These are phyloP conservation scores for Xerus rutilus DNA, from an alignment of 2,797 vertebrate species.

Conservation along the genomic window DNA sequence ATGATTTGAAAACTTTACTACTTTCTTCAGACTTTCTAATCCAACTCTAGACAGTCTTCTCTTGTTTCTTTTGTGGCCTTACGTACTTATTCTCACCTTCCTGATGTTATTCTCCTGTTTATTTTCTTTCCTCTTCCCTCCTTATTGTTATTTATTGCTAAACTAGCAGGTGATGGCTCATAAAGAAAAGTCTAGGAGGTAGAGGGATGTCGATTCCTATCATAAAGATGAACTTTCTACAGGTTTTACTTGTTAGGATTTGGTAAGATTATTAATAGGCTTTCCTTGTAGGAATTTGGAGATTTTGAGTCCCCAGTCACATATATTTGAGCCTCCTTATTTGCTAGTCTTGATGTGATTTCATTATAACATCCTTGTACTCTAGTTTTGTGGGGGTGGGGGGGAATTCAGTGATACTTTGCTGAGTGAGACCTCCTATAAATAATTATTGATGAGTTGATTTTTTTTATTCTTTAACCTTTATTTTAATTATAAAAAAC, in stretches of 20 bases:
- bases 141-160: background rate
- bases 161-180: background rate
- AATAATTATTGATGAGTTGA: conserved; percentile 45
- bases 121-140: background rate
- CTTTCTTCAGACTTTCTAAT: background rate
- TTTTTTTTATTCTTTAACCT: conserved; percentile 60
- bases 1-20: background rate
- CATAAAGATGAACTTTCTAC: conserved; percentile 20
- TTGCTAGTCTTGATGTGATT: conserved; percentile 8
- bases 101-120: background rate
- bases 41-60: background rate
- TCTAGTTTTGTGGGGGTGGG: background rate
- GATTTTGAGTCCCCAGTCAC: conserved; percentile 2
- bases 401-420: background rate
- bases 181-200: conserved; percentile 14
- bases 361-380: background rate
- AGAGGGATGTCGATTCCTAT: background rate
- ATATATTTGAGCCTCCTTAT: background rate
- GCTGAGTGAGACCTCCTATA: background rate
- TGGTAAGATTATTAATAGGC: background rate
- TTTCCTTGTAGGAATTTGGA: background rate
- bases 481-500: conserved; percentile 61
- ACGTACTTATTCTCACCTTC: background rate
- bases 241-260: conserved; percentile 39
- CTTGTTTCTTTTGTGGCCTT: background rate